A percentile compares a stretch with the other conserved stretches of the same genome.
These are phyloP conservation scores for Tolypeutes matacus DNA, from an alignment of 2,797 vertebrate species.

Conservation along the genomic window DNA sequence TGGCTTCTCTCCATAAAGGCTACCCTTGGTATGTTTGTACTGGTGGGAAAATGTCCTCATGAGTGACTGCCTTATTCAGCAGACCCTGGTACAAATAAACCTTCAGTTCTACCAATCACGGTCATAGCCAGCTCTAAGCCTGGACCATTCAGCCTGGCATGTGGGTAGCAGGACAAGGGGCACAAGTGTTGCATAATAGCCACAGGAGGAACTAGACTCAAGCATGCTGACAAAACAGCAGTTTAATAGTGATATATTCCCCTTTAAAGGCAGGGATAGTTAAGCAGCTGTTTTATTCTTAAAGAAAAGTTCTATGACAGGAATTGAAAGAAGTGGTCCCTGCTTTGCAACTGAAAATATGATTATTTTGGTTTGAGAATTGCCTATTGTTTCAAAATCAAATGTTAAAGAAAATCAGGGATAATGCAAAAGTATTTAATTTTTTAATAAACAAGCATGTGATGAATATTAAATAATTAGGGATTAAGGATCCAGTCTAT, in stretches of 20 bases:
- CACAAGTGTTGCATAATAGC: neutral
- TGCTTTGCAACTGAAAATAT: constrained; percentile 47
- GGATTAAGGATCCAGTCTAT: neutral
- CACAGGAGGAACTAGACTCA: neutral
- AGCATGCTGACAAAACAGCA: neutral
- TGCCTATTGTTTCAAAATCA: neutral
- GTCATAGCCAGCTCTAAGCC: neutral
- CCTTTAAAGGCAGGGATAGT: neutral
- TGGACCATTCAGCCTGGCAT: neutral
- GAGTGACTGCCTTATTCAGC: constrained; percentile 21
- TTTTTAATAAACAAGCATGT: constrained; percentile 44
- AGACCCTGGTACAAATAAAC: neutral
- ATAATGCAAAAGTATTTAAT: neutral
- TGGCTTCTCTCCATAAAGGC: neutral
- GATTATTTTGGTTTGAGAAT: constrained; percentile 31
- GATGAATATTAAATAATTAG: constrained; percentile 41
- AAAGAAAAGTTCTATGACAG: neutral
- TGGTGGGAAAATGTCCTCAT: neutral
- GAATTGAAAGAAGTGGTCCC: constrained; percentile 57
- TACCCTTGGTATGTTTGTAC: neutral
- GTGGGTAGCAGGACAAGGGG: neutral
- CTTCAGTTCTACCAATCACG: neutral
- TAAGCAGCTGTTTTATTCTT: constrained; percentile 63
- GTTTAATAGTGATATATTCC: neutral
- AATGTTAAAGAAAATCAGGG: constrained; percentile 2